These are phyloP conservation scores for Thereva unica DNA, from an alignment of 2,888 invertebrate species.

Conservation along the genomic window DNA sequence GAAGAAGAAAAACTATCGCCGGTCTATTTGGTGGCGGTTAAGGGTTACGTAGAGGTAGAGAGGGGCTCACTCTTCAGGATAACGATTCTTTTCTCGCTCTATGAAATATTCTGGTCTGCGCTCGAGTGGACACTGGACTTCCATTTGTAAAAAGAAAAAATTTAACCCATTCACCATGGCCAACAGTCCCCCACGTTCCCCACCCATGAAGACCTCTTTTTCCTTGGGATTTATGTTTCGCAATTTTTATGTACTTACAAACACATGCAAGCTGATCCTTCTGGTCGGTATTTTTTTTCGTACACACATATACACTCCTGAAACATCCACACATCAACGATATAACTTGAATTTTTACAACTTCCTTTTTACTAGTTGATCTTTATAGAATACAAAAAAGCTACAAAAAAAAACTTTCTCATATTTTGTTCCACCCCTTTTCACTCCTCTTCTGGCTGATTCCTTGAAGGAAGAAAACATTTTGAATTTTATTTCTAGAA, in stretches of 20 bases:
- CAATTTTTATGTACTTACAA: conserved; percentile 3
- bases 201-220: conserved; percentile 23
- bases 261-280: not conserved
- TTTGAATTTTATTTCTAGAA: too few relatives aligned
- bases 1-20: conserved; percentile 11
- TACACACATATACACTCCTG: not conserved
- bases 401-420: too few relatives aligned
- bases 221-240: conserved; percentile 21
- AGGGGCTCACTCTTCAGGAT: not conserved
- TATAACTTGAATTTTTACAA: too few relatives aligned
- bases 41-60: not conserved
- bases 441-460: too few relatives aligned
- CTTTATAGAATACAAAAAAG: too few relatives aligned
- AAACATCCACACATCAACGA: too few relatives aligned
- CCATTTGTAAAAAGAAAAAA: conserved; percentile 5
- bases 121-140: conserved; percentile 10
- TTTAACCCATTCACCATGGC: not conserved
- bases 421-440: too few relatives aligned
- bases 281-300: not conserved
- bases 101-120: conserved; percentile 32
- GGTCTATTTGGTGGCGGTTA: not conserved
- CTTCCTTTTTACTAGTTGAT: too few relatives aligned
- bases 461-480: too few relatives aligned
- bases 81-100: conserved; percentile 14
- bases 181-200: not conserved